Percentiles rank a stretch among this genome's conserved stretches.
These are phyloP conservation scores for Acromyrmex charruanus DNA, from an alignment of 1,140 invertebrate species.

Conservation along the genomic window DNA sequence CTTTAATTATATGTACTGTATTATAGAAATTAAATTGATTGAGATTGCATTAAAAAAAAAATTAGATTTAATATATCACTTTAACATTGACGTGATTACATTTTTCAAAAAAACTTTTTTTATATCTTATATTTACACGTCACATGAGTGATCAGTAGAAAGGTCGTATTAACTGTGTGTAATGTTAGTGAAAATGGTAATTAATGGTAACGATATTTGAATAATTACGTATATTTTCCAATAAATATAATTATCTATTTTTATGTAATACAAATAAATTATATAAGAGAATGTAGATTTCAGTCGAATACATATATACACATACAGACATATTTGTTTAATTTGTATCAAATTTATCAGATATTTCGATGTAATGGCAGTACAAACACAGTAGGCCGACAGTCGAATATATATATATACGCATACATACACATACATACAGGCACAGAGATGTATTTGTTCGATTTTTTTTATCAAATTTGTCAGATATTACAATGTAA, in stretches of 20 bases:
- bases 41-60: background rate
- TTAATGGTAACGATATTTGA: background rate
- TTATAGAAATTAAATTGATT: slow-evolving; percentile 36
- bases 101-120: background rate
- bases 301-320: background rate
- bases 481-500: background rate
- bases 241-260: slow-evolving; percentile 46
- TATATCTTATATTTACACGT: slow-evolving; percentile 19
- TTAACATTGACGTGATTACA: background rate
- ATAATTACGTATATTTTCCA: slow-evolving; percentile 38
- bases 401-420: background rate
- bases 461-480: background rate
- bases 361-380: too few species aligned
- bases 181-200: background rate
- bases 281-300: slow-evolving; percentile 19
- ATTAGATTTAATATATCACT: background rate
- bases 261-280: slow-evolving; percentile 30
- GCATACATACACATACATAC: background rate
- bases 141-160: background rate
- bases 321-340: background rate
- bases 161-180: background rate
- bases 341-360: too few species aligned
- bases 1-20: slow-evolving; percentile 32
- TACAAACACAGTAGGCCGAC: too few species aligned
- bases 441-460: background rate